Base-by-base conservation (phyloP, 2,888 invertebrate species). In the Sminthurinus aureus region DNA sequence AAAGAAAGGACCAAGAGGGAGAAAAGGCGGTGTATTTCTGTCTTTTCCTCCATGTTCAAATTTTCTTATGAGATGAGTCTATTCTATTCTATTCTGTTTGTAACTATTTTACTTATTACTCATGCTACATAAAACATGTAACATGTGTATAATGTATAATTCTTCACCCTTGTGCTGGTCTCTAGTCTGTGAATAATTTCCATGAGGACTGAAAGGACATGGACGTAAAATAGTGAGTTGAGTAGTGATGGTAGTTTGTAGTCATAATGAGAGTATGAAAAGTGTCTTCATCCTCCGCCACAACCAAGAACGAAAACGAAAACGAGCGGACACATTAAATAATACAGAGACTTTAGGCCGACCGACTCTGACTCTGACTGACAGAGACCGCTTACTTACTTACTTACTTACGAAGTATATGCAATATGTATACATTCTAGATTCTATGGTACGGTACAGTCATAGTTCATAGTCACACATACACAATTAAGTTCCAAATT, bases 241-340 rank as follows among this genome's bases (percentile, higher is more conserved):
- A 38, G 38, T 38, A 38, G 38, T 38, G 38, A 38, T 38, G 38
- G 38, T 38, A 38, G 38, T 38, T 38, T 38, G 38, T 38, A 38
- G 75, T 75, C 75, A 75, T 76, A 76, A 76, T 76, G 76, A 76
- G 76, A 73, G 38, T 73, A 73, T 26, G 73, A 24, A 71, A 73
- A 76, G 76, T 76, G 76, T 76, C 76, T 76, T 76, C 76, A 76
- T 76, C 76, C 26, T 52, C 75, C n/a, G 20, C 51, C 38, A 58
- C 58, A 51, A 18, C 26, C 26, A 73, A 26, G 4, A 18, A 26
- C 1, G 18, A 69, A n/a, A 69, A 13, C 12, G 50, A 58, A 18
- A 15, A 58, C 9, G 18, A 58, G 58, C 58, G 58, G 58, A 58
- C 58, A 76, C 18, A 76, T 76, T 76, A 51, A 52, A 76, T 73